These are phyloP conservation scores for Ianthella basta DNA, from an alignment of 37 sponge, comb jelly and placozoan genomes.

Conservation along the genomic window DNA sequence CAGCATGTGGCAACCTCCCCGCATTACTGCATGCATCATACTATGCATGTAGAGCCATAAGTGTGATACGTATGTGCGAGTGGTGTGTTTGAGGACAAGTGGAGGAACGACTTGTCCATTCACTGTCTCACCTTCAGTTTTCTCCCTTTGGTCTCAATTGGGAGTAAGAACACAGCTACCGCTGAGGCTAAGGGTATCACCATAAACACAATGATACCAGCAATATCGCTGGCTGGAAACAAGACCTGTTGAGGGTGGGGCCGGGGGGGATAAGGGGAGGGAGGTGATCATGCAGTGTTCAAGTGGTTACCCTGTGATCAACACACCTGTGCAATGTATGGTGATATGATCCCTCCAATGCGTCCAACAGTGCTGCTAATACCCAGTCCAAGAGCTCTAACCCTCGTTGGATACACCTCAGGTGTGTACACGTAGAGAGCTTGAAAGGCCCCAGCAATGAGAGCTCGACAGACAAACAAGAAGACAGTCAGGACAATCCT, in stretches of 20 bases:
- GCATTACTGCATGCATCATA: no score
- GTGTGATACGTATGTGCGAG: no score
- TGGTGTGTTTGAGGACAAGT: no score
- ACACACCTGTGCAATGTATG: conserved; percentile 34
- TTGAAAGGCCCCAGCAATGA: conserved; percentile 79
- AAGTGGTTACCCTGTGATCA: no score
- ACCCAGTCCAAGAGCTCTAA: conserved; percentile 68
- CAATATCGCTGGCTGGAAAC: conserved; percentile 42
- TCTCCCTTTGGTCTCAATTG: conserved; percentile 85
- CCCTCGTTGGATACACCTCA: conserved; percentile 80
- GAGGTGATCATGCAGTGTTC: no score
- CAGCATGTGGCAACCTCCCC: no score
- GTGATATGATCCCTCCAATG: conserved; percentile 75
- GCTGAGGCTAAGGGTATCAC: conserved; percentile 28
- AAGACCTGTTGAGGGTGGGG: conserved; percentile 25
- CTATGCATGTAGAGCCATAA: no score
- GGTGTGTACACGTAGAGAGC: conserved; percentile 83
- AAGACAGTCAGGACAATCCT: conserved; percentile 59
- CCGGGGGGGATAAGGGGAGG: no score
- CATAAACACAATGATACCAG: conserved; percentile 49
- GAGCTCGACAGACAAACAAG: conserved; percentile 70
- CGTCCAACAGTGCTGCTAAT: conserved; percentile 58
- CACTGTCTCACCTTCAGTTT: conserved; percentile 29
- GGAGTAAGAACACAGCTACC: conserved; percentile 53
- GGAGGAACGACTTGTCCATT: no score